phyloP scores from a whole-genome alignment of 1,140 invertebrate species.

The Ridgeia piscesae region DNA sequence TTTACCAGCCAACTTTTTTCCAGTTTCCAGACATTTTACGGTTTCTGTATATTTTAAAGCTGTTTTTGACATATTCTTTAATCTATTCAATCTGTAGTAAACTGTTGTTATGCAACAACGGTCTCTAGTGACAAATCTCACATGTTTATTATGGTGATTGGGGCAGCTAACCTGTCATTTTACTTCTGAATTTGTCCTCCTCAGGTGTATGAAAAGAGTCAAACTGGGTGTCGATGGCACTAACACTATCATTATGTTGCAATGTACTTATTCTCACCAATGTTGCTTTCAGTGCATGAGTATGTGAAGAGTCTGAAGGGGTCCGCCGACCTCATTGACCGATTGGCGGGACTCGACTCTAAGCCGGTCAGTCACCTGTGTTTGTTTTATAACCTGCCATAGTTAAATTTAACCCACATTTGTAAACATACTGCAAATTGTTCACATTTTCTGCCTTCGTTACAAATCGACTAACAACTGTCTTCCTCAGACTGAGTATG shows the following conservation, averaged over 20 bases:
- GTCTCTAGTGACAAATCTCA: too few relatives aligned
- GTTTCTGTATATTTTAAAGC: background rate
- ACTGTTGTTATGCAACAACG: too few relatives aligned
- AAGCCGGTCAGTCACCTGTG: background rate
- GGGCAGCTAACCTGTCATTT: background rate
- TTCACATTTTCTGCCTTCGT: background rate
- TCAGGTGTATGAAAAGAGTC: background rate
- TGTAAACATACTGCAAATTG: background rate
- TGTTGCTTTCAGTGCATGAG: slow-evolving; percentile 64
- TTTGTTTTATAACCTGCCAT: background rate
- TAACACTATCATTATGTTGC: background rate
- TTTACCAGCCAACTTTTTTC: background rate
- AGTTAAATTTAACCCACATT: background rate
- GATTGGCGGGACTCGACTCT: slow-evolving; percentile 61
- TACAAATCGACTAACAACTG: too few relatives aligned
- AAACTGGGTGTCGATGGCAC: background rate
- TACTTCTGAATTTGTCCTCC: background rate
- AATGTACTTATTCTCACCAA: background rate
- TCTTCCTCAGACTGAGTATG: too few relatives aligned
- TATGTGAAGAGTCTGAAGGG: slow-evolving; percentile 72
- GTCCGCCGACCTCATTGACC: slow-evolving; percentile 73
- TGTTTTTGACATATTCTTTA: background rate
- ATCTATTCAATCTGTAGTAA: background rate
- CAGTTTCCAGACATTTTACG: background rate
- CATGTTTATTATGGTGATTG: too few relatives aligned